Base-by-base conservation (phyloP, 2,797 vertebrate genomes). In the Scomberomorus guttatus region DNA sequence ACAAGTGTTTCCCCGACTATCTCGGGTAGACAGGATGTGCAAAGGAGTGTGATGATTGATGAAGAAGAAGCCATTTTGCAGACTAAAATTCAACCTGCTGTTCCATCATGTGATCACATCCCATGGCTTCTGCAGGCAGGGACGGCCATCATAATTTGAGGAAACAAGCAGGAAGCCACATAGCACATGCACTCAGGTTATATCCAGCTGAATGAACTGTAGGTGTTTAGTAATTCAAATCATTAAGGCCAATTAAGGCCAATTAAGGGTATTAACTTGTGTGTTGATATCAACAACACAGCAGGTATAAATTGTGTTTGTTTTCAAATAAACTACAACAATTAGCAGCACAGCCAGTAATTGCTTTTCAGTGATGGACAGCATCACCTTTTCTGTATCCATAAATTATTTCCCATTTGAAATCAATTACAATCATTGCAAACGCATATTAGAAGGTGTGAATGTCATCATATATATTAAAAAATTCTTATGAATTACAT, bases 21-120 rank as follows among this genome's bases (percentile, higher is more conserved):
- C 44, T 46, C 3, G 15, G 20, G 58, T 22, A 8, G 14, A 52
- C 27, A 46, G 5, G 20, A 51, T 68, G 32, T 27, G 25, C n/a
- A 52, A 15, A 75, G 32, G 20, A 69, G 18, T 13, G 25, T 1
- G 2, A 32, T 12, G 34, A 14, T 0, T 44, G 46, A 54, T 39
- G 37, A 59, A 57, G 62, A 64, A 54, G 24, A 46, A 3, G 42
- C 20, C 44, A 50, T 72, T 64, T 61, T 51, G 42, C 54, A 66
- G 22, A 65, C 13, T 58, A 27, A 17, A 37, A 48, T 39, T 27
- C 20, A 65, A 66, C n/a, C 42, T 46, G 46, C 42, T 37, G 15
- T 1, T 58, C 10, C 56, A 37, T 51, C 77, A 74, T 54, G 77
- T 81, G 77, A 80, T 52, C 18, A 27, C 7, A 72, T 60, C 75